phyloP scores from a whole-genome alignment of 2,113 vertebrate genomes.

The Hirundichthys speculiger region DNA sequence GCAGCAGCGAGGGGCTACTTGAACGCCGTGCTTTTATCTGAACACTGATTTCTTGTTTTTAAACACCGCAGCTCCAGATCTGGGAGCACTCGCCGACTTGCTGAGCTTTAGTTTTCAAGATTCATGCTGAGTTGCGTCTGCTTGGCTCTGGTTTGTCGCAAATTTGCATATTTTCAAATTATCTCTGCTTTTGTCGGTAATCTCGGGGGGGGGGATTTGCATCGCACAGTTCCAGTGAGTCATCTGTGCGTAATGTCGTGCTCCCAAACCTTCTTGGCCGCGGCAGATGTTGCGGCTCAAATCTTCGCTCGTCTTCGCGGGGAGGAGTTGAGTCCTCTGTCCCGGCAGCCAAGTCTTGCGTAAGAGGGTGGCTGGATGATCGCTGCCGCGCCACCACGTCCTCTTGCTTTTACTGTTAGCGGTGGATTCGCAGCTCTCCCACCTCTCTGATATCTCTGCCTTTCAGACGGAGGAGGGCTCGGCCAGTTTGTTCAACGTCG shows the following conservation, averaged over 20 bases:
- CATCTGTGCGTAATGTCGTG: slow-evolving; percentile 25
- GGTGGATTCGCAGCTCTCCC: slow-evolving; percentile 15
- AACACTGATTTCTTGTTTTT: slow-evolving; percentile 32
- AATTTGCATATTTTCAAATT: slow-evolving; percentile 61
- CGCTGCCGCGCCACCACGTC: slow-evolving; percentile 43
- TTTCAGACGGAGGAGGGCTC: background rate
- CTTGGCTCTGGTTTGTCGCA: slow-evolving; percentile 18
- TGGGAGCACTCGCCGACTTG: slow-evolving; percentile 1
- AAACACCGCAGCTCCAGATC: background rate
- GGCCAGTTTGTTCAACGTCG: slow-evolving; percentile 22
- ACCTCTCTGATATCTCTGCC: slow-evolving; percentile 2
- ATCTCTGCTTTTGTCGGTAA: slow-evolving; percentile 40
- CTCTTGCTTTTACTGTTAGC: slow-evolving; percentile 19
- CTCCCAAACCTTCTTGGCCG: slow-evolving; percentile 35
- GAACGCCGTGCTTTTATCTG: slow-evolving; percentile 27
- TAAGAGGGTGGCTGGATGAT: slow-evolving; percentile 46
- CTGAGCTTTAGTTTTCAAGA: slow-evolving; percentile 15
- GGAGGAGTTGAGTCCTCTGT: slow-evolving; percentile 24
- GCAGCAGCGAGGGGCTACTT: background rate
- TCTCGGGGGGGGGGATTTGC: slow-evolving; percentile 31
- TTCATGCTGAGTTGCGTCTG: slow-evolving; percentile 13
- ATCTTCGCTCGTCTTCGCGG: slow-evolving; percentile 10
- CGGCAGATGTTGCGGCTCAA: slow-evolving; percentile 20
- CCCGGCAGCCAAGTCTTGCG: slow-evolving; percentile 47
- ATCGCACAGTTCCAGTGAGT: slow-evolving; percentile 37